Conservation (phyloP, 2,113 vertebrate genomes). For the Thermophis baileyi region DNA sequence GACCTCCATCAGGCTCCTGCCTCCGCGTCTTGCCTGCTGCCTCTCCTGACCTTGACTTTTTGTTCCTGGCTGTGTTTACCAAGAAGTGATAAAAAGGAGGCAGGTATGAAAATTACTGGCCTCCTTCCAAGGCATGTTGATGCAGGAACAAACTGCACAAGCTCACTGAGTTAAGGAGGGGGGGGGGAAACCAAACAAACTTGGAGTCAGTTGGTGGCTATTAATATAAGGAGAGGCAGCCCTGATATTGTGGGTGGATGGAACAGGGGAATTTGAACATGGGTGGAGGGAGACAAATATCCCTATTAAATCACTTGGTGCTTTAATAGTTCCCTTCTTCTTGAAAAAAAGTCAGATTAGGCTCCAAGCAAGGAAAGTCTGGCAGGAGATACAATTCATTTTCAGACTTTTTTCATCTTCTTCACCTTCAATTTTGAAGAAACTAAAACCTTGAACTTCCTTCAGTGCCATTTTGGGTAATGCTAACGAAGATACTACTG, state of each 20-base stretch:
- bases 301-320: not conserved
- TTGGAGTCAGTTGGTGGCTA: not conserved
- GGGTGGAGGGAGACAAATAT: not conserved
- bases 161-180: not conserved
- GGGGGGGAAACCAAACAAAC: not conserved
- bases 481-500: not conserved
- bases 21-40: not conserved
- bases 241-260: not conserved
- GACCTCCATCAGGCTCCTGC: constrained; percentile 42
- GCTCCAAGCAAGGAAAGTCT: not conserved
- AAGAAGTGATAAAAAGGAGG: constrained; percentile 39
- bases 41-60: constrained; percentile 54
- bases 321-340: not conserved
- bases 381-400: not conserved
- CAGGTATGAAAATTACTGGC: constrained; percentile 60
- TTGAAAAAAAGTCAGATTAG: not conserved
- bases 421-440: not conserved
- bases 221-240: not conserved
- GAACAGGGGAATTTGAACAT: not conserved
- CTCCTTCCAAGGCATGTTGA: constrained; percentile 45
- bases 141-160: constrained; percentile 28
- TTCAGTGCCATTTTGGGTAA: not conserved
- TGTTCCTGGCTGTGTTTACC: constrained; percentile 19
- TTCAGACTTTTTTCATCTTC: not conserved
- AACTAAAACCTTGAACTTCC: not conserved